phyloP scores from a whole-genome alignment of 2,113 vertebrate genomes.

The human region DNA sequence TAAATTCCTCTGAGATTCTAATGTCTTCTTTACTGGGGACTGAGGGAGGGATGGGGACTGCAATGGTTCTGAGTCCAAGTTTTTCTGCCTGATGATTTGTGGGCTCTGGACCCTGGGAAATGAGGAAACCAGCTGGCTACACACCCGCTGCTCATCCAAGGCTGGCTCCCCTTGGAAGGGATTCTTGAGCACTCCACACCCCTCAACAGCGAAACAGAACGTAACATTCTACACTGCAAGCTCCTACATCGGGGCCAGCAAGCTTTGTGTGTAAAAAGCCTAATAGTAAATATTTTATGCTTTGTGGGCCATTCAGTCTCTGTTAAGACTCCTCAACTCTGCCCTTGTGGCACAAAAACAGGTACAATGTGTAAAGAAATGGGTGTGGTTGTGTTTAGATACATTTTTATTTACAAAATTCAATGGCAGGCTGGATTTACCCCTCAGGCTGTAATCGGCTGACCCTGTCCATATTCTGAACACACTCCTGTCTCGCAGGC shows the following conservation, averaged over 20 bases:
- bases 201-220: neutral
- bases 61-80: neutral
- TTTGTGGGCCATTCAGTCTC: neutral
- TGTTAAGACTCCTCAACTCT: neutral
- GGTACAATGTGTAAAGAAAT: neutral
- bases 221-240: neutral
- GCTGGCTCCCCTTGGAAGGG: neutral
- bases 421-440: neutral
- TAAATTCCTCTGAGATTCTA: neutral
- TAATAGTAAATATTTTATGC: neutral
- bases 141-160: neutral
- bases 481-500: neutral
- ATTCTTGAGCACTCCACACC: neutral
- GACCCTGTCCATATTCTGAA: neutral
- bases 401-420: neutral
- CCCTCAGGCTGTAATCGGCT: neutral
- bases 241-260: neutral
- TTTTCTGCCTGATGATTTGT: neutral
- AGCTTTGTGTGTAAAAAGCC: neutral
- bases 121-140: neutral
- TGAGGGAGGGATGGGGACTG: neutral
- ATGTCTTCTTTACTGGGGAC: neutral
- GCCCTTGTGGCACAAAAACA: neutral
- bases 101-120: neutral
- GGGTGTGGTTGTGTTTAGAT: neutral